Conservation (phyloP, 1,140 invertebrate species). For the Papilio polytes region DNA sequence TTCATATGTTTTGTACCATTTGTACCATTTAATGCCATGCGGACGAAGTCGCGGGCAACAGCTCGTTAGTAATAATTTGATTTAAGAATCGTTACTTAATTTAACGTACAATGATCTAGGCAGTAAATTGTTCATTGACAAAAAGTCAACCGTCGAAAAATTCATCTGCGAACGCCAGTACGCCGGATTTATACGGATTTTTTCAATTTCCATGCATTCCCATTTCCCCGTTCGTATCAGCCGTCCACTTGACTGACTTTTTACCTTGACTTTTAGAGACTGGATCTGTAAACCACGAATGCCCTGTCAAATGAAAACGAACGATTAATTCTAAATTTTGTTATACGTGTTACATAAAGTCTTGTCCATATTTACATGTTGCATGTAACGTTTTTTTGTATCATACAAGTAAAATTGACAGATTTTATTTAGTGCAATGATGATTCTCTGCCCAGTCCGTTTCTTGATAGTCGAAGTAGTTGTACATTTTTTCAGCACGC, state of each 20-base stretch:
- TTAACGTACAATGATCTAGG: background rate
- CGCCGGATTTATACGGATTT: conserved; percentile 58
- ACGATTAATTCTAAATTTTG: too few species aligned
- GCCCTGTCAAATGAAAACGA: background rate
- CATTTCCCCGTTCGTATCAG: conserved; percentile 67
- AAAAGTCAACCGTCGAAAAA: conserved; percentile 39
- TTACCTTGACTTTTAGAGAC: background rate
- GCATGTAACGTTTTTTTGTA: too few species aligned
- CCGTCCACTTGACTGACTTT: conserved; percentile 56
- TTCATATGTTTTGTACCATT: too few species aligned
- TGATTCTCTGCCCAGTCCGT: background rate
- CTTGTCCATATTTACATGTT: too few species aligned
- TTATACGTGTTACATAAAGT: too few species aligned
- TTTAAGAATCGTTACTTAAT: background rate
- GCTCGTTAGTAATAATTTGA: background rate
- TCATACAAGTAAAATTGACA: too few species aligned
- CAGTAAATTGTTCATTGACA: conserved; percentile 39
- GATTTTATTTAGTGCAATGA: background rate
- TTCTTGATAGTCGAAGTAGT: background rate
- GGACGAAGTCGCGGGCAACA: too few species aligned
- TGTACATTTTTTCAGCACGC: conserved; percentile 50
- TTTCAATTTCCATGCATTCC: conserved; percentile 66
- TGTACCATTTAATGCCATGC: too few species aligned
- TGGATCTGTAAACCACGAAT: background rate
- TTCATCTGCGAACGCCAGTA: conserved; percentile 40